Base-by-base conservation (phyloP, 2,888 invertebrate genomes). In the Phaonia tiefii region DNA sequence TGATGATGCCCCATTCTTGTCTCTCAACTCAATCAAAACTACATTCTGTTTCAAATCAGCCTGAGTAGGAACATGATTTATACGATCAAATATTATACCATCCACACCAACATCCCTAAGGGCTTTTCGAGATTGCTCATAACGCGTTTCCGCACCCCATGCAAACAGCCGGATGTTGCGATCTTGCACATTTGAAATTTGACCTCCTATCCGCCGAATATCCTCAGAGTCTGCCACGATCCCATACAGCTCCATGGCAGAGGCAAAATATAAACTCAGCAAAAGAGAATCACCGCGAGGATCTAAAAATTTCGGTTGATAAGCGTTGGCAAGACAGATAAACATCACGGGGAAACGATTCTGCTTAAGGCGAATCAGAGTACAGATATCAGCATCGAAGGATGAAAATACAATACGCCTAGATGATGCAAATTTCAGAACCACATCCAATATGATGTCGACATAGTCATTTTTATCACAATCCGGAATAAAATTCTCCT, bases 331-430 rank as follows among this genome's bases (percentile, higher is more conserved):
- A 1, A 25, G 17, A 44, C 67, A 49, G 82, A 99, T 92, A 89
- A 99, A 98, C 92, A 98, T 94, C 7, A 98, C 96, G 0, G 99
- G 98, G 91, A 97, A 99, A 87, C 95, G 95, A 91, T 98, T 98
- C 92, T 99, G 99, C 88, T 99, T 99, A 85, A 96, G 91, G 5
- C 96, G 93, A 82, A 98, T 93, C 96, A 98, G 95, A 0, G 95
- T 94, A 89, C 98, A 98, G 83, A 98, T 95, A 89, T 98, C 98
- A 0, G 98, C 97, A 91, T 98, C 97, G 91, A 98, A 98, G 85
- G 96, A 96, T 0, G 97, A 97, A 87, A 98, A 95, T 63, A 98
- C 94, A 71, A 99, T 95, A 75, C 95, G 94, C 22, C 99, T 93
- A 4, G 93, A 92, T 1, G 94, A 95, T 1, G 95, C 96, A 88